phyloP scores from a whole-genome alignment of 2,888 invertebrate genomes.

The Drosophila basisetae region DNA sequence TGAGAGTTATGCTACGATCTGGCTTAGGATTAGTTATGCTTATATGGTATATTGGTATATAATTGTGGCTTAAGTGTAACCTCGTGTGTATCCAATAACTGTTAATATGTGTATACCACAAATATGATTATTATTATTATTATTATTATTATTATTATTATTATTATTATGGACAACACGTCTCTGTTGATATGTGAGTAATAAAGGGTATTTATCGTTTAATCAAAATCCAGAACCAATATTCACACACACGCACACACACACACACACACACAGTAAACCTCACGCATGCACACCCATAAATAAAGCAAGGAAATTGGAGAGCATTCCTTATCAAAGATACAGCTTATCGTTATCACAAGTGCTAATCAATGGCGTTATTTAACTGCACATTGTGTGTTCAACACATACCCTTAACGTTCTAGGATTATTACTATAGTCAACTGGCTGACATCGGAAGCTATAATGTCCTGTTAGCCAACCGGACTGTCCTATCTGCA shows the following conservation, averaged over 20 bases:
- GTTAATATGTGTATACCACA: slow-evolving; percentile 31
- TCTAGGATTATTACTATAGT: slow-evolving; percentile 96
- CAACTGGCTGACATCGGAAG: slow-evolving; percentile 98
- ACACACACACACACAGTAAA: slow-evolving; percentile 33
- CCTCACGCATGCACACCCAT: neutral
- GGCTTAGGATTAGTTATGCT: slow-evolving; percentile 44
- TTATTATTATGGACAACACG: neutral
- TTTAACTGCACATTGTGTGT: slow-evolving; percentile 60
- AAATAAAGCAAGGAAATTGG: slow-evolving; percentile 3
- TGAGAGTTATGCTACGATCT: slow-evolving; percentile 57
- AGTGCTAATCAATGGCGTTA: slow-evolving; percentile 47
- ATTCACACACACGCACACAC: slow-evolving; percentile 21
- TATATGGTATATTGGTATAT: slow-evolving; percentile 7
- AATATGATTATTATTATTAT: slow-evolving; percentile 4
- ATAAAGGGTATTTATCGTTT: slow-evolving; percentile 2
- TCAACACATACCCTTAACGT: slow-evolving; percentile 92
- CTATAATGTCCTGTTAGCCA: slow-evolving; percentile 98
- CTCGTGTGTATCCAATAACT: slow-evolving; percentile 14
- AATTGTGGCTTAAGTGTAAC: slow-evolving; percentile 29
- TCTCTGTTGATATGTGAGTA: neutral
- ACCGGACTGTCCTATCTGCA: slow-evolving; percentile 94
- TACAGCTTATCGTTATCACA: slow-evolving; percentile 45
- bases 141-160: slow-evolving; percentile 3
- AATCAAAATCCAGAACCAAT: slow-evolving; percentile 33
- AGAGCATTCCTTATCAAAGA: slow-evolving; percentile 24